Conservation (phyloP, 2,113 vertebrate species). For the Amazona vittata region DNA sequence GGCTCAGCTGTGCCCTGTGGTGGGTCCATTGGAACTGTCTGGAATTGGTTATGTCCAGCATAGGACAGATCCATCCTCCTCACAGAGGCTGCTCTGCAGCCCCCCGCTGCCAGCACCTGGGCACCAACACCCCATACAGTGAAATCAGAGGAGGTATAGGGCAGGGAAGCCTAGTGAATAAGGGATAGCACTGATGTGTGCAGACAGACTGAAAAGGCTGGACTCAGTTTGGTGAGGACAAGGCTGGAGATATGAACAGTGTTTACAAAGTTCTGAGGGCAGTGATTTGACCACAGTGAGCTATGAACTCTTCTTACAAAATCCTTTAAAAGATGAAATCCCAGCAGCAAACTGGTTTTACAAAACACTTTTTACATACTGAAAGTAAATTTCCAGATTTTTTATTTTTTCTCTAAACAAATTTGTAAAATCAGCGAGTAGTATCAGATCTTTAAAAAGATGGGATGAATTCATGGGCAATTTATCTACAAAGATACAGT, state of each 20-base stretch:
- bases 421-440: neutral
- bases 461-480: neutral
- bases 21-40: neutral
- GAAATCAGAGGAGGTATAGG: neutral
- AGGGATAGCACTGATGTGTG: rapidly evolving
- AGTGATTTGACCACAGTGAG: neutral
- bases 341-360: neutral
- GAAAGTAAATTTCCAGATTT: neutral
- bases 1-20: neutral
- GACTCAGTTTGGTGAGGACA: neutral
- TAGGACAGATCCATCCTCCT: neutral
- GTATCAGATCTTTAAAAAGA: neutral
- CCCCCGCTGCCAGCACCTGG: neutral
- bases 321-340: neutral
- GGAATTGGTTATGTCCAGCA: neutral
- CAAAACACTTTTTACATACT: neutral
- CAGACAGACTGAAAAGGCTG: neutral
- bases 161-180: neutral
- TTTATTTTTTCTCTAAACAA: neutral
- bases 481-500: neutral
- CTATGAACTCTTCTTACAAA: neutral
- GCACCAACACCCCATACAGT: neutral
- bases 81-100: neutral
- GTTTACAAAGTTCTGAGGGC: neutral
- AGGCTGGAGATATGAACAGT: rapidly evolving